phyloP scores from a whole-genome alignment of 2,888 invertebrate genomes.

The Pherbina coryleti region DNA sequence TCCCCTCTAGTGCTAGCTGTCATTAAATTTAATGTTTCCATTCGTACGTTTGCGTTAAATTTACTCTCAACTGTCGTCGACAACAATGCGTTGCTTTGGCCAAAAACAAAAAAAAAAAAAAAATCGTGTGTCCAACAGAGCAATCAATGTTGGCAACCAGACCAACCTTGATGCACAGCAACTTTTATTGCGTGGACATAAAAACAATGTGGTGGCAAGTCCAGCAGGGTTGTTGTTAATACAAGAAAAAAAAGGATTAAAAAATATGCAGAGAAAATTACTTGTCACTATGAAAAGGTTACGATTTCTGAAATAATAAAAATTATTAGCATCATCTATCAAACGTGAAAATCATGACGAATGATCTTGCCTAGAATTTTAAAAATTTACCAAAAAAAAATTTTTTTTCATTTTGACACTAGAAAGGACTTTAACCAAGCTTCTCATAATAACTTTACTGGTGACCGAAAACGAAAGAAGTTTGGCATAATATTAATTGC shows the following conservation, averaged over 20 bases:
- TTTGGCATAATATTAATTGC: too few species aligned
- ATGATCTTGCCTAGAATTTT: too few species aligned
- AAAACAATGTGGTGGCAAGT: slow-evolving; percentile 28
- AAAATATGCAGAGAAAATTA: slow-evolving; percentile 20
- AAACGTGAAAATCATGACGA: too few species aligned
- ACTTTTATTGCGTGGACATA: slow-evolving; percentile 5
- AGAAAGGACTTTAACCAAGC: too few species aligned
- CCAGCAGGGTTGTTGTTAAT: slow-evolving; percentile 31
- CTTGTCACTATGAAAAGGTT: too few species aligned
- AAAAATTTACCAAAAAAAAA: too few species aligned
- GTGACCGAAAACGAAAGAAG: too few species aligned
- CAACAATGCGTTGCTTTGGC: not conserved
- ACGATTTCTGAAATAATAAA: too few species aligned
- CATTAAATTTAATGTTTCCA: slow-evolving; percentile 44
- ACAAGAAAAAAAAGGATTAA: slow-evolving; percentile 36
- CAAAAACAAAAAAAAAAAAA: not conserved
- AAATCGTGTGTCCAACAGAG: not conserved
- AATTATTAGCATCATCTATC: too few species aligned
- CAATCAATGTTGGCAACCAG: slow-evolving; percentile 15
- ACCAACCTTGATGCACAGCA: slow-evolving; percentile 26
- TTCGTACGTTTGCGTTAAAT: not conserved
- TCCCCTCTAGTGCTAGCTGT: slow-evolving; percentile 20
- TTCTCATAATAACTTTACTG: too few species aligned
- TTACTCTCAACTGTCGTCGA: slow-evolving; percentile 2
- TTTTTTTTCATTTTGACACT: too few species aligned